Base-by-base conservation (phyloP, 2,888 invertebrate genomes). In the Nomada fucata region DNA sequence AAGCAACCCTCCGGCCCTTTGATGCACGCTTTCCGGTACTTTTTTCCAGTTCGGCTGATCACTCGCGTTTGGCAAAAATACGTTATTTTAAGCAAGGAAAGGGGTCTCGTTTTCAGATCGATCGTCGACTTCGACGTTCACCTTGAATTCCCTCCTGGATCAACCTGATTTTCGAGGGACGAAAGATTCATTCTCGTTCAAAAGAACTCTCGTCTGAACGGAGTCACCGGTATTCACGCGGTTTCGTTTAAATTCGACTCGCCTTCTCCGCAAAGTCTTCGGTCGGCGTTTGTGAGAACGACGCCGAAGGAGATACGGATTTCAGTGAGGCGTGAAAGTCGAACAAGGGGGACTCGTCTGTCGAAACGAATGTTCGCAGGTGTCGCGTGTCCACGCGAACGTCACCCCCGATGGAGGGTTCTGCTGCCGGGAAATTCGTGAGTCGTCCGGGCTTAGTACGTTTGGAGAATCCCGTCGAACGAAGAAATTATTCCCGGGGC, bases 1-100 rank as follows among this genome's bases (percentile, higher is more conserved):
- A 82, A 82, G 64, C 78, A 68, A 71, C 74, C 78, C 78, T 83
- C 69, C 71, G 53, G 59, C 75, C 59, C 83, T 83, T 83, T 83
- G 83, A 83, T 67, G 67, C 77, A 78, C 78, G 75, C 67, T 82
- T 75, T 68, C 78, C 83, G 67, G 59, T 68, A 68, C 55, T 18
- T 64, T 60, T 57, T 55, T 69, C 23, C n/a, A 20, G 11, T 13
- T 42, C 50, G 52, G 63, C 57, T 72, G 68, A 42, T 70, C 50
- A 61, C 57, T 47, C 29, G 57, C 50, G 79, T 72, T 52, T 11
- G 80, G 29, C 42, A 68, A 68, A 80, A 79, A 73, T 79, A 68
- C 29, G 50, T 18, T 7, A 10, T 2, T 15, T 13, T n/a, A n/a
- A 26, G 23, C 18, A 4, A 3, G 11, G 3, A 2, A 11, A 36